Conservation (phyloP, 2,888 invertebrate species). For the Tetrapedia diversipes region DNA sequence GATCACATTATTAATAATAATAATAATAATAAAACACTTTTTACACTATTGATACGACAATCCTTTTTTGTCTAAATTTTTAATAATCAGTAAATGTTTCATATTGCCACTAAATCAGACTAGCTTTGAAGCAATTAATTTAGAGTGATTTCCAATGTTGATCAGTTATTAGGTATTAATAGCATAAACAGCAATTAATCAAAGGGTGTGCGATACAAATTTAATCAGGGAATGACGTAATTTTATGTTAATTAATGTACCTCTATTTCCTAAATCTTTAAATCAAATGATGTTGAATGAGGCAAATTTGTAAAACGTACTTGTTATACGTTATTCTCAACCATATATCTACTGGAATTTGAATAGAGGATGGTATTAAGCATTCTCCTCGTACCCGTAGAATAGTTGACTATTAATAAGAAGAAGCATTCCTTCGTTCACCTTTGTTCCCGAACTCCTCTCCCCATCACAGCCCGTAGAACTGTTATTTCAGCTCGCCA, state of each 20-base stretch:
- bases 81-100: too few species aligned
- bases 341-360: slow-evolving; percentile 29
- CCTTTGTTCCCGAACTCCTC: slow-evolving; percentile 55
- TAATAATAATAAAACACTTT: too few species aligned
- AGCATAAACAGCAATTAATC: too few species aligned
- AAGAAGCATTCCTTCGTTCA: slow-evolving; percentile 35
- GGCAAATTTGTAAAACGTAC: not conserved
- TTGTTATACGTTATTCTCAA: slow-evolving; percentile 26
- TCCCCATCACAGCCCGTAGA: slow-evolving; percentile 39
- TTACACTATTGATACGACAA: too few species aligned
- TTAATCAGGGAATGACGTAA: not conserved
- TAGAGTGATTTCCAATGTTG: too few species aligned
- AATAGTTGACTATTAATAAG: slow-evolving; percentile 58
- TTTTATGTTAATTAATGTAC: slow-evolving; percentile 19
- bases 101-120: too few species aligned
- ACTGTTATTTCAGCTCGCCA: slow-evolving; percentile 47
- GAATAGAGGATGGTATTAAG: slow-evolving; percentile 39
- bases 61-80: too few species aligned
- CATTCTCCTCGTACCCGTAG: slow-evolving; percentile 29
- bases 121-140: too few species aligned
- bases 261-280: not conserved
- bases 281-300: slow-evolving; percentile 2
- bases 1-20: too few species aligned
- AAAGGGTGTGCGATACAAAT: too few species aligned
- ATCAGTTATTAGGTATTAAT: too few species aligned